Conservation (phyloP, 1,140 invertebrate species). For the Drosophila novamexicana region DNA sequence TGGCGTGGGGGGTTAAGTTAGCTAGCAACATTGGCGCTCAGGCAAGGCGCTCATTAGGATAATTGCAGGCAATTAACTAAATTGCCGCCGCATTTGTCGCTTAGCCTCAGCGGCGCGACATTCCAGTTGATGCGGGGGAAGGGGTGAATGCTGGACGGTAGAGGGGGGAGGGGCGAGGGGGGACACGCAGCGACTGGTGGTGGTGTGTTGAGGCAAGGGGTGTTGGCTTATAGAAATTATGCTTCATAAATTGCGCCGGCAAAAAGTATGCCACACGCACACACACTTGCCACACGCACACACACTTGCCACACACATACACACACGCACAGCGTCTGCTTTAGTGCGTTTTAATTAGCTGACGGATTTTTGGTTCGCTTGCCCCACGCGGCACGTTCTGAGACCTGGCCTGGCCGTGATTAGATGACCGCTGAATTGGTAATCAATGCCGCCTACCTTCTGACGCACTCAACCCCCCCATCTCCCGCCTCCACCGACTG, state of each 20-base stretch:
- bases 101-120: constrained; percentile 43
- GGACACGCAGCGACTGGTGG: constrained; percentile 4
- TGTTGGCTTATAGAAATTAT: constrained; percentile 75
- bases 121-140: constrained; percentile 14
- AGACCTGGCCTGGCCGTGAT: constrained; percentile 52
- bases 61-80: constrained; percentile 83
- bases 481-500: no score
- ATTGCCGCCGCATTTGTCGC: constrained; percentile 81
- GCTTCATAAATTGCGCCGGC: constrained; percentile 69
- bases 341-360: constrained; percentile 81
- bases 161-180: not conserved
- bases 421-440: constrained; percentile 82
- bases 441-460: constrained; percentile 68
- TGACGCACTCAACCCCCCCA: not conserved
- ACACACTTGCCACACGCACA: not conserved
- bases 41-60: constrained; percentile 83
- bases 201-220: constrained; percentile 16
- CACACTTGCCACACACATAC: not conserved
- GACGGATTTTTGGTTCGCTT: constrained; percentile 35
- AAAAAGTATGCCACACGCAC: constrained; percentile 28
- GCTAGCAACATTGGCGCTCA: constrained; percentile 55
- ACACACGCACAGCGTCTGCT: constrained; percentile 36
- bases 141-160: not conserved
- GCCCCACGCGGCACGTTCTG: constrained; percentile 46
- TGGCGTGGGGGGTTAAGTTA: constrained; percentile 13